Evolutionary conservation across 2,113 vertebrate genomes (phyloP).

Genomic region (Ifrita kowaldi): DNA sequence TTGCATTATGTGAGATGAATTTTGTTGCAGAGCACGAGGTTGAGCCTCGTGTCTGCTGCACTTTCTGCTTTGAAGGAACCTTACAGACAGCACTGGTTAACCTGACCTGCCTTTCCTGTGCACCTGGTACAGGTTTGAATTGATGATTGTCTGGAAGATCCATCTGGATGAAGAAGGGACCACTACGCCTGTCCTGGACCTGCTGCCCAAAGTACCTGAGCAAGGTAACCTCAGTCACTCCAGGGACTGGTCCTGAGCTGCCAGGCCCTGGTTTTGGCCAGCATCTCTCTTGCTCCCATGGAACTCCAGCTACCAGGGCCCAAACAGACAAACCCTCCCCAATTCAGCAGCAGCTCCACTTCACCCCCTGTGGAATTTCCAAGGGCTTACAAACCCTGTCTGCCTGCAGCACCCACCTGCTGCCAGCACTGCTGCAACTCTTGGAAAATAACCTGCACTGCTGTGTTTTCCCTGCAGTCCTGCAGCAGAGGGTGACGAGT

Average conservation of each 20-base stretch:
- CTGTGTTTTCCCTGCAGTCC: constrained; percentile 54
- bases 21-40: neutral
- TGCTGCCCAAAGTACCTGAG: constrained; percentile 76
- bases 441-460: rapidly evolving
- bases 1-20: neutral
- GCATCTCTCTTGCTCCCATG: rapidly evolving
- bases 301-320: neutral
- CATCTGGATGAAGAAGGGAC: constrained; percentile 69
- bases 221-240: constrained; percentile 52
- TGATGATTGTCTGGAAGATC: constrained; percentile 80
- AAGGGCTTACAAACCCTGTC: neutral
- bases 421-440: neutral
- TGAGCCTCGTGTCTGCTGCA: neutral
- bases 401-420: neutral
- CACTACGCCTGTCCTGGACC: constrained; percentile 73
- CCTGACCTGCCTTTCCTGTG: neutral
- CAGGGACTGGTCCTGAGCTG: neutral
- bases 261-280: neutral
- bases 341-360: neutral
- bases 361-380: no score
- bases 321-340: neutral
- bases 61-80: neutral
- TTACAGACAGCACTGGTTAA: neutral
- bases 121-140: constrained; percentile 64
- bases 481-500: constrained; percentile 49